Base-by-base conservation (phyloP, 2,113 vertebrate species). In the Xyliphius kryptos region DNA sequence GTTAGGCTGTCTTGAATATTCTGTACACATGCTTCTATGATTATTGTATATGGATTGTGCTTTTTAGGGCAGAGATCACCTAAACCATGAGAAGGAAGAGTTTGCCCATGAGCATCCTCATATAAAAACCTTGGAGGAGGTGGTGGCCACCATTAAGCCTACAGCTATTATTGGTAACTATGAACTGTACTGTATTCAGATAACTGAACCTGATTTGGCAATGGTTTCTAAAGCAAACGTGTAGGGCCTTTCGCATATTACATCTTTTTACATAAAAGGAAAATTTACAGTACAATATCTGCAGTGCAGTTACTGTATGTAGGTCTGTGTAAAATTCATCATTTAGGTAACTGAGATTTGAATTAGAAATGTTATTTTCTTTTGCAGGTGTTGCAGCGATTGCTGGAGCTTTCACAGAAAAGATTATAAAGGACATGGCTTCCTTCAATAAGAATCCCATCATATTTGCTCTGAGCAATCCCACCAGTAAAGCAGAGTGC, bases 401-500 rank as follows among this genome's bases (percentile, higher is more conserved):
- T 0, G 71, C 74, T 16, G 95, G 95, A 52, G 96, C 95, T 0
- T 98, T 98, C 68, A 95, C 91, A 0, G 93, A 95, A 75, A 88
- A 88, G 76, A 95, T 98, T 63, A 83, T 98, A 76, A 89, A 84
- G 81, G 87, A 92, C 84, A 95, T 98, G 96, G 93, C 89, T 1
- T 74, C 90, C 38, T 93, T 89, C 84, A 95, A 97, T 0, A 82
- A 95, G 71, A 87, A 85, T 70, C 96, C 96, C 1, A 91, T 98
- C 74, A 87, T 98, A 79, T 98, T 97, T 26, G 95, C 95, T 64
- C 87, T 98, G 64, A 98, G 95, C 76, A 98, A 98, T 80, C 95
- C 96, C 59, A 98, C 96, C 26, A 98, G 93, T 80, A 98, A 97
- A 77, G 89, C 95, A 0, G 95, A 98, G 82, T 98, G 96, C 81